A percentile compares a stretch with the other conserved stretches of the same genome.
Conservation (phyloP, 2,113 vertebrate genomes). For the Pteruthius melanotis region DNA sequence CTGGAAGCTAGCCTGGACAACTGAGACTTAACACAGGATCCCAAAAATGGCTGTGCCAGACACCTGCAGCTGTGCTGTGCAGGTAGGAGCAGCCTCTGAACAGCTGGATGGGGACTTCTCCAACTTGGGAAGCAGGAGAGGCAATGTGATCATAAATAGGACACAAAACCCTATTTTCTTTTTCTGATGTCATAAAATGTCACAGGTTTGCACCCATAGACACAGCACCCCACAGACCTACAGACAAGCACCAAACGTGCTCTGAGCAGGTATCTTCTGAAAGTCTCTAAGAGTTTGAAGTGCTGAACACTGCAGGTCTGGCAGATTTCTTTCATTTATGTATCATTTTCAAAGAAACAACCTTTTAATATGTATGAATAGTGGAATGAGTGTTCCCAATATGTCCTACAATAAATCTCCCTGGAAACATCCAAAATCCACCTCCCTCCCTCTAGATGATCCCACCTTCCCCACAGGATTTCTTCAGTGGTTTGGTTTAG, state of each 20-base stretch:
- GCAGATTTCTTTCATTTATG: background rate
- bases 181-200: background rate
- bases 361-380: background rate
- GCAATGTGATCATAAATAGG: background rate
- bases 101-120: background rate
- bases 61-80: accelerated
- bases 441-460: background rate
- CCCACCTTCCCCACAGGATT: background rate
- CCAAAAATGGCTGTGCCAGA: background rate
- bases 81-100: background rate
- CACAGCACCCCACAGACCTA: background rate
- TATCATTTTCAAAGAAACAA: background rate
- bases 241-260: background rate
- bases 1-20: background rate
- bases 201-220: background rate
- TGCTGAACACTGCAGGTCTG: background rate
- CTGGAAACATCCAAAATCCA: background rate
- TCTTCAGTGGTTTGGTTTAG: background rate
- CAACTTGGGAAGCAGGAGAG: background rate
- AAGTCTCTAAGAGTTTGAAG: background rate
- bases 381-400: background rate
- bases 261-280: background rate
- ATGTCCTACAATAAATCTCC: background rate
- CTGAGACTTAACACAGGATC: background rate
- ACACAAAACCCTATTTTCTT: background rate